These are phyloP conservation scores for Heteromormyrus szaboi DNA, from an alignment of 2,797 vertebrate species.

Conservation along the genomic window DNA sequence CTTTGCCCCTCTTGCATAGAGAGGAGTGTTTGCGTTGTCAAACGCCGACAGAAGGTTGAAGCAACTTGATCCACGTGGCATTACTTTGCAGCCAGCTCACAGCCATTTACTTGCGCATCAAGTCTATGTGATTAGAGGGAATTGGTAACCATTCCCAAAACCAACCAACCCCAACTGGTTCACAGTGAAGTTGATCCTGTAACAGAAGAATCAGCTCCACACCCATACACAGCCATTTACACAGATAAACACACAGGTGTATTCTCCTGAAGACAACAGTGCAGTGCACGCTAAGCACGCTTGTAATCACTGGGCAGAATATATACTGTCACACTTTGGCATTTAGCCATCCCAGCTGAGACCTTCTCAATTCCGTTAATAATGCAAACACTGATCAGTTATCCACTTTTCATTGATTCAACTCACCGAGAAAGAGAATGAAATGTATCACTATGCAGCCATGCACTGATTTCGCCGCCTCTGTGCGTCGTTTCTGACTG, in stretches of 20 bases:
- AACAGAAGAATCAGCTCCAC: neutral
- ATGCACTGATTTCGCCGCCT: neutral
- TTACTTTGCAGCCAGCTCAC: neutral
- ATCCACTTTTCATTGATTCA: neutral
- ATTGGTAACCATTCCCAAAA: neutral
- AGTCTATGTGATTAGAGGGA: neutral
- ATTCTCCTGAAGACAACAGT: neutral
- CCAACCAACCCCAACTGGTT: neutral
- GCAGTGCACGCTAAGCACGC: neutral
- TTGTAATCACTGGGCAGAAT: neutral
- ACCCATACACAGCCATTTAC: neutral
- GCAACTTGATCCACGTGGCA: neutral
- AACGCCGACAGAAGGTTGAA: neutral
- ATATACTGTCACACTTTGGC: neutral
- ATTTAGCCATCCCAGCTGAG: neutral
- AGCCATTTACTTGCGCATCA: neutral
- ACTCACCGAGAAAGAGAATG: neutral
- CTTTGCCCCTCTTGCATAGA: neutral
- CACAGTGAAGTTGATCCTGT: neutral
- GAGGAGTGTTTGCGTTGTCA: neutral
- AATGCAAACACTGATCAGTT: neutral
- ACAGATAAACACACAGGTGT: neutral
- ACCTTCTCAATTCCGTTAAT: neutral
- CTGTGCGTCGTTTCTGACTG: neutral
- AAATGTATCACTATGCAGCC: neutral